Evolutionary conservation across 2,113 vertebrate genomes (phyloP), one percentile per base, ranked within the genome.

Genomic region (Dendropsophus ebraccatus): DNA sequence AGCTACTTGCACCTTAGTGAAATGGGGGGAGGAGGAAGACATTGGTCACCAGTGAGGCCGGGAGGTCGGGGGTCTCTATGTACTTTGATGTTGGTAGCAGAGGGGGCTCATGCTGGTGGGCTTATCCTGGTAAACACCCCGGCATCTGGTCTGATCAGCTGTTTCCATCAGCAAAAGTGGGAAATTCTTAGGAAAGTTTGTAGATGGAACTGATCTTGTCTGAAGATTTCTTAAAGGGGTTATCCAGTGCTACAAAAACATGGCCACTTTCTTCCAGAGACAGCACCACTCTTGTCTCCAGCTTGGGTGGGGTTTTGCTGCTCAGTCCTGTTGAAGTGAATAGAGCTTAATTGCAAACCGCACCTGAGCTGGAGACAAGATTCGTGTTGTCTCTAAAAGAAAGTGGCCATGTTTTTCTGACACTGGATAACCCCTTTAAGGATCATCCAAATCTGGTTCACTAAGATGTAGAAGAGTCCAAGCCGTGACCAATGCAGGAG

Each of bases 61-160:
- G 37, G 32, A 47, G 82, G 45, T 83, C 81, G 56, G 1, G 11
- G 81, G 21, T 41, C 82, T 28, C 65, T 58, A 21, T 56, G 70
- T 35, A 54, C 69, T 45, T 83, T 41, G 50, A 41, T 28, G 69
- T 58, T 30, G 65, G 21, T 23, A n/a, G 41, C 28, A 52, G 45
- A 73, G 81, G 50, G 41, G 62, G 16, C 45, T 62, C 45, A 17
- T 70, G 80, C 32, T 80, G 32, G 56, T 60, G 52, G 45, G 23
- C 28, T 78, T 54, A 78, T 54, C 16, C 5, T 73, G 70, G 37
- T 7, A n/a, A n/a, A 45, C 70, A 45, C 37, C 21, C 11, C 0
- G 0, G 9, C 35, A 41, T 73, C 70, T 73, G 70, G 16, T 45
- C 17, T 32, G 0, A 45, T 45, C 70, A 73, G 35, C 19, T 45